Conservation (phyloP, 2,113 vertebrate species). For the Camelus bactrianus region DNA sequence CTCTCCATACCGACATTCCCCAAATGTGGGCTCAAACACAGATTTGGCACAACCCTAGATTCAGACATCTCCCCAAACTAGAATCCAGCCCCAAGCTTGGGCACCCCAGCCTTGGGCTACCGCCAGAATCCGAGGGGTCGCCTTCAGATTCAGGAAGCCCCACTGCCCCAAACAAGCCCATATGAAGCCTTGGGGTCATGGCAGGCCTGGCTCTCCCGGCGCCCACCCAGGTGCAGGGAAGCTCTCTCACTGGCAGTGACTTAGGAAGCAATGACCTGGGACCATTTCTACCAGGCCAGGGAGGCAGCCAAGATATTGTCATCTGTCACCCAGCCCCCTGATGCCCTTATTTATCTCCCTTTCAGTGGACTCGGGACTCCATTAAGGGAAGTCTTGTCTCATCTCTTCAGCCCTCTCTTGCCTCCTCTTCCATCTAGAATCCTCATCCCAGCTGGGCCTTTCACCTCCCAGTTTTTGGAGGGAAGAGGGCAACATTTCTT, state of each 20-base stretch:
- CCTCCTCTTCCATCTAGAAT: not conserved
- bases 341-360: not conserved
- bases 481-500: not conserved
- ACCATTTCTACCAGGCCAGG: not conserved
- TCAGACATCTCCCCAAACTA: not conserved
- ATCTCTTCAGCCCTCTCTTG: not conserved
- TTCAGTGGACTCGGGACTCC: not conserved
- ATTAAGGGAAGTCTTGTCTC: not conserved
- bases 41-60: not conserved
- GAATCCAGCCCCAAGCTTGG: not conserved
- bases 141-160: not conserved
- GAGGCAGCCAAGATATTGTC: accelerated
- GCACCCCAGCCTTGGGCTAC: not conserved
- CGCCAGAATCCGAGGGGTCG: not conserved
- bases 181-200: not conserved
- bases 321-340: accelerated
- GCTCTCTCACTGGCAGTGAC: accelerated
- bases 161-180: too few relatives aligned
- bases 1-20: not conserved
- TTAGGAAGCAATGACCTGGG: not conserved
- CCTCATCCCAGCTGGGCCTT: too few relatives aligned
- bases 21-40: not conserved
- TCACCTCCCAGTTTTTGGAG: not conserved
- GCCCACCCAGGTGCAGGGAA: accelerated
- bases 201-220: not conserved